Evolutionary conservation across 2,113 vertebrate species (phyloP).

Genomic region (Sander vitreus): DNA sequence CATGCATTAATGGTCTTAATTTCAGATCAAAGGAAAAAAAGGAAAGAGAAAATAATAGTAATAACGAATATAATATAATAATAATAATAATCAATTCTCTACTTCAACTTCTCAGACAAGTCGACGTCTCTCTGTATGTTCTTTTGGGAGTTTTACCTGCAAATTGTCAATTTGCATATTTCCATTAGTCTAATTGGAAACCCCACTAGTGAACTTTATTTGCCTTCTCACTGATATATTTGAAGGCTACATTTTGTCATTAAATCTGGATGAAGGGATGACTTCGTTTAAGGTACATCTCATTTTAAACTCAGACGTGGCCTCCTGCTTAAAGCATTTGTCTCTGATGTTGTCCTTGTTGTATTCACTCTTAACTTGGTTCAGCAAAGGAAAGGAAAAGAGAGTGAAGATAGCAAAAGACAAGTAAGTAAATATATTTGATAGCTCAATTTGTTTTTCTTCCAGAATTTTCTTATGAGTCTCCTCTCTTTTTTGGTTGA

Average conservation of each 20-base stretch:
- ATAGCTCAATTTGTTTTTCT: neutral
- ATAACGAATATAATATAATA: no score
- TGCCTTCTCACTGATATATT: slow-evolving; percentile 13
- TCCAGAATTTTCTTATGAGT: neutral
- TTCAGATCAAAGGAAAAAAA: slow-evolving; percentile 34
- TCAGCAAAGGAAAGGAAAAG: slow-evolving; percentile 85
- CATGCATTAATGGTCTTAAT: neutral
- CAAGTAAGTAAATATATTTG: slow-evolving; percentile 75
- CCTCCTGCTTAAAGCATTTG: slow-evolving; percentile 6
- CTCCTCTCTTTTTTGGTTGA: neutral
- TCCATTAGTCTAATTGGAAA: slow-evolving; percentile 15
- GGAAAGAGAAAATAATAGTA: neutral
- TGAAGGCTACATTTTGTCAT: slow-evolving; percentile 2
- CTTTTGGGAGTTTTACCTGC: slow-evolving; percentile 3
- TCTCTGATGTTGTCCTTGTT: slow-evolving; percentile 50
- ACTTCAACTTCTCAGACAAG: neutral
- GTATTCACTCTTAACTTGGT: slow-evolving; percentile 11
- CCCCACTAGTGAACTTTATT: neutral
- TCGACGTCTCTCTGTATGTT: neutral
- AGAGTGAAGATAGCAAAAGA: slow-evolving; percentile 51
- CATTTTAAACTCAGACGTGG: neutral
- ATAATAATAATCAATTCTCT: no score
- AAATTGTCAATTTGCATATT: slow-evolving; percentile 19
- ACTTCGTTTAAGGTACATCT: neutral
- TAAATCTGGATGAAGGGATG: neutral